Conservation (phyloP, 2,888 invertebrate species). For the Leptinotarsa peninsularis region DNA sequence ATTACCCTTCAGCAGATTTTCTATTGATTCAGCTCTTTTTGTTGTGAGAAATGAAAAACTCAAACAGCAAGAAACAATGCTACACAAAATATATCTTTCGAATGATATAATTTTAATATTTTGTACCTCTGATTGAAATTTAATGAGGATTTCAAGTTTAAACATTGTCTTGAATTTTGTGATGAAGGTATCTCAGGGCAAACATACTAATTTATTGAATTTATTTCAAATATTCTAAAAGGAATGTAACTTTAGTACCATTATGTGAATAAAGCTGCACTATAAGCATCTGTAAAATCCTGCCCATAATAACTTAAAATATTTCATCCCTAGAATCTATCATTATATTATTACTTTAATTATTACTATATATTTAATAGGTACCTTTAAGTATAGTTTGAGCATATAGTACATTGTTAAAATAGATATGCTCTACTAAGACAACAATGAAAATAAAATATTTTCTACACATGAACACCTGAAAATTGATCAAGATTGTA, state of each 20-base stretch:
- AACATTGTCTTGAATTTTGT: not conserved
- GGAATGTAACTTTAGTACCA: conserved; percentile 44
- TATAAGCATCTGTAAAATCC: conserved; percentile 55
- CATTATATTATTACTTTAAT: conserved; percentile 56
- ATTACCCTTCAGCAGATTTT: too few relatives aligned
- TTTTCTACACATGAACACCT: conserved; percentile 25
- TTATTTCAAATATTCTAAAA: conserved; percentile 21
- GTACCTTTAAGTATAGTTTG: conserved; percentile 63
- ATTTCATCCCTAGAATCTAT: conserved; percentile 37
- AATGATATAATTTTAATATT: too few relatives aligned
- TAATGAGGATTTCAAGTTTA: not conserved
- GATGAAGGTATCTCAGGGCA: not conserved
- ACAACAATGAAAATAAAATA: conserved; percentile 26
- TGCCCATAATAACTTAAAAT: conserved; percentile 41
- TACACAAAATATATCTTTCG: too few relatives aligned
- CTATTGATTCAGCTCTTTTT: too few relatives aligned
- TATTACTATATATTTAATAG: conserved; percentile 62
- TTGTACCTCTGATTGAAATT: too few relatives aligned
- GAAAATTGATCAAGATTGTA: conserved; percentile 46
- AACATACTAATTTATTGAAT: not conserved
- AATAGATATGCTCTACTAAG: conserved; percentile 19
- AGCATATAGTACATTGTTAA: conserved; percentile 60
- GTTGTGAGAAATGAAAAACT: too few relatives aligned
- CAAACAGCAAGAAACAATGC: too few relatives aligned
- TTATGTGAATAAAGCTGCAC: conserved; percentile 41